Evolutionary conservation across 2,888 invertebrate species (phyloP).

Genomic region (Drosophila prolongata): DNA sequence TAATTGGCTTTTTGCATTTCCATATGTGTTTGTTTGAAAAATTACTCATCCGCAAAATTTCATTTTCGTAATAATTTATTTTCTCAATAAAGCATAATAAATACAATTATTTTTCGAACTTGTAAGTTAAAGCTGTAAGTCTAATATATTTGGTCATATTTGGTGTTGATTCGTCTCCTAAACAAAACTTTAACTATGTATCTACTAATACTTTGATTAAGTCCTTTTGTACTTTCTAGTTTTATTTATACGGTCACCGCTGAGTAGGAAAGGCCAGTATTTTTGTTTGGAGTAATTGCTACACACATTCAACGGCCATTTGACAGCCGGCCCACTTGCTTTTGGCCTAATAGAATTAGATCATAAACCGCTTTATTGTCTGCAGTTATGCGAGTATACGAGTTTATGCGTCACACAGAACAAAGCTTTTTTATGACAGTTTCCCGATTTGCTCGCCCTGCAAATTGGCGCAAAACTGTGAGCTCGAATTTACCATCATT

Average conservation of each 20-base stretch:
- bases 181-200: too few species aligned
- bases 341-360: constrained; percentile 75
- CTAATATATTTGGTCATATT: too few species aligned
- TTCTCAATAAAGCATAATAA: too few species aligned
- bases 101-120: too few species aligned
- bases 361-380: constrained; percentile 75
- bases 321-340: constrained; percentile 41
- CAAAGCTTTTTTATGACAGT: constrained; percentile 67
- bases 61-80: too few species aligned
- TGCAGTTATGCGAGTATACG: constrained; percentile 21
- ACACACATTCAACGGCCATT: constrained; percentile 52
- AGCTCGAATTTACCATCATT: constrained; percentile 48
- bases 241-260: not conserved
- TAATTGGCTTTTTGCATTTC: too few species aligned
- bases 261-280: constrained; percentile 10
- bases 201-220: too few species aligned
- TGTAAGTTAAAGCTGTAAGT: too few species aligned
- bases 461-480: constrained; percentile 48
- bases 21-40: too few species aligned
- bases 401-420: constrained; percentile 15
- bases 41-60: too few species aligned
- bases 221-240: too few species aligned
- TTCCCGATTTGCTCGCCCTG: constrained; percentile 58
- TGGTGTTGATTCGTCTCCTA: too few species aligned
- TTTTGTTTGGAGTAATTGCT: constrained; percentile 64